phyloP scores from a whole-genome alignment of 2,797 vertebrate genomes.

The Myripristis murdjan region DNA sequence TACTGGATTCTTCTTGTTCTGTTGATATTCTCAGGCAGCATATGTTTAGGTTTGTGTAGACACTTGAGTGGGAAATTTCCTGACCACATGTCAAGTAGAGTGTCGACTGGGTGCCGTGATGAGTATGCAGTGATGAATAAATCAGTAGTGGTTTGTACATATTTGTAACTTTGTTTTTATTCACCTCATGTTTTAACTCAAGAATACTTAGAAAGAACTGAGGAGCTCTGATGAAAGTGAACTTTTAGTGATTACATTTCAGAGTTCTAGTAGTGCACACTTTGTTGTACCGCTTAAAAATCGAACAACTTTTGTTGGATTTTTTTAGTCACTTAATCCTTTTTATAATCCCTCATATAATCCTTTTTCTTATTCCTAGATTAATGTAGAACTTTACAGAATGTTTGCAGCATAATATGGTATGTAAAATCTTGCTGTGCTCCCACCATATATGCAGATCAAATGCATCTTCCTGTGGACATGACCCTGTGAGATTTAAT shows the following conservation, averaged over 20 bases:
- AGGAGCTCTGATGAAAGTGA: not conserved
- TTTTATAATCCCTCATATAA: too few relatives aligned
- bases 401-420: too few relatives aligned
- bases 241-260: too few relatives aligned
- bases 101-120: conserved; percentile 10
- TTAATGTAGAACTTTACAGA: too few relatives aligned
- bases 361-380: too few relatives aligned
- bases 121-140: conserved; percentile 32
- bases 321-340: too few relatives aligned
- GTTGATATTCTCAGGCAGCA: conserved; percentile 14
- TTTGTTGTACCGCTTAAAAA: conserved; percentile 23
- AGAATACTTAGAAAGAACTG: not conserved
- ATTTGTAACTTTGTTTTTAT: not conserved
- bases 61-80: not conserved
- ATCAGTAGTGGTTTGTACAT: not conserved
- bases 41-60: conserved; percentile 7
- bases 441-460: not conserved
- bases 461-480: conserved; percentile 19
- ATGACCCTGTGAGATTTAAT: not conserved
- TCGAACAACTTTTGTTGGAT: too few relatives aligned
- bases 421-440: too few relatives aligned
- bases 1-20: conserved; percentile 11
- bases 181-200: not conserved
- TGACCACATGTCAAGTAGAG: conserved; percentile 13
- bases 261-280: not conserved